phyloP scores from a whole-genome alignment of 2,888 invertebrate species.

The Bombyx huttoni region DNA sequence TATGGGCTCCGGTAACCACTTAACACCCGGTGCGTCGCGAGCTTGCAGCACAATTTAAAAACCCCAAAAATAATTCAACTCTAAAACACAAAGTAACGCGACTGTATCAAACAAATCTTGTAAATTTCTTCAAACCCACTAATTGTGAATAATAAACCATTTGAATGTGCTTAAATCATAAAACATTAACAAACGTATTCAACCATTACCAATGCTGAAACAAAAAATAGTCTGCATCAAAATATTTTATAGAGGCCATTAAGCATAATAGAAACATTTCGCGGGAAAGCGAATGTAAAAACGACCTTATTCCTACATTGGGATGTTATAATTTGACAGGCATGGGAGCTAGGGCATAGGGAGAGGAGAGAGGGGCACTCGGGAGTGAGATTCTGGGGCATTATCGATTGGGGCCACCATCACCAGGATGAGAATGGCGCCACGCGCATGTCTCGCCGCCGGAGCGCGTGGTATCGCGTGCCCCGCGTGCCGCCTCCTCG shows the following conservation, averaged over 20 bases:
- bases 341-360: conserved; percentile 39
- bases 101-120: no score
- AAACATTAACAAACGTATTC: conserved; percentile 7
- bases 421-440: conserved; percentile 44
- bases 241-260: conserved; percentile 55
- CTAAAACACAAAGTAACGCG: no score
- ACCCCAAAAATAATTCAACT: no score
- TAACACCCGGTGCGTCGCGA: no score
- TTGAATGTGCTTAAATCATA: background rate
- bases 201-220: conserved; percentile 15
- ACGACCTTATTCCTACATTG: conserved; percentile 59
- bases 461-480: conserved; percentile 5
- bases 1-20: no score
- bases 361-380: conserved; percentile 49
- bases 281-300: conserved; percentile 46
- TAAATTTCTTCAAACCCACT: background rate
- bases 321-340: conserved; percentile 61
- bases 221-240: conserved; percentile 38
- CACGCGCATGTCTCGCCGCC: conserved; percentile 12
- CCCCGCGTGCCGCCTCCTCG: conserved; percentile 8
- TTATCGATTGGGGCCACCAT: conserved; percentile 63
- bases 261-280: conserved; percentile 45
- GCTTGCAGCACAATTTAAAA: no score
- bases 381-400: conserved; percentile 51
- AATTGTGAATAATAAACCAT: background rate